phyloP scores from a whole-genome alignment of 2,888 invertebrate species.

The Nomada ruficornis region DNA sequence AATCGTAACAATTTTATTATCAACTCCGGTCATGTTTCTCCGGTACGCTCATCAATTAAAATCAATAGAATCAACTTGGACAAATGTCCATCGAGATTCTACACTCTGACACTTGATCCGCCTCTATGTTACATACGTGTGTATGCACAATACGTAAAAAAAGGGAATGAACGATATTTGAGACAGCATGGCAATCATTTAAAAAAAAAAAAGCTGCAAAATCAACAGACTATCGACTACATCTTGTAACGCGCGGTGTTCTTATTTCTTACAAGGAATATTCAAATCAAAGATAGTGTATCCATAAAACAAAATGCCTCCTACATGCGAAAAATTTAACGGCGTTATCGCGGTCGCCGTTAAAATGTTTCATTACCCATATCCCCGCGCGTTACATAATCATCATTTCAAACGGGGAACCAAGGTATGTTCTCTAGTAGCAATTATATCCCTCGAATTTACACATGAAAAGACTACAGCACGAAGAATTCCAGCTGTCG shows the following conservation, averaged over 20 bases:
- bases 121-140: neutral
- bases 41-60: constrained; percentile 1
- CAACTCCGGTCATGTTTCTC: neutral
- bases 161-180: neutral
- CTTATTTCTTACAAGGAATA: neutral
- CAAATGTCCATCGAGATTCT: neutral
- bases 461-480: constrained; percentile 70
- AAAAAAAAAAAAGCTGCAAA: neutral
- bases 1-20: constrained; percentile 32
- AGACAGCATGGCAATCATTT: neutral
- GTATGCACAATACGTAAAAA: neutral
- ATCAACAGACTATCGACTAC: neutral
- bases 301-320: neutral
- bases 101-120: neutral
- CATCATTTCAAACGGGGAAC: constrained; percentile 38
- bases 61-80: neutral
- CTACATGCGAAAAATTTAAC: constrained; percentile 31
- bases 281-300: neutral
- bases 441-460: constrained; percentile 71
- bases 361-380: constrained; percentile 48
- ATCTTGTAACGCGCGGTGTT: no score
- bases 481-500: constrained; percentile 51
- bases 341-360: constrained; percentile 41
- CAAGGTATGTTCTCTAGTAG: constrained; percentile 42
- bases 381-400: constrained; percentile 63